A percentile compares a stretch with the other conserved stretches of the same genome.
Conservation (phyloP, 1,140 invertebrate genomes). For the Hycleus cichorii region DNA sequence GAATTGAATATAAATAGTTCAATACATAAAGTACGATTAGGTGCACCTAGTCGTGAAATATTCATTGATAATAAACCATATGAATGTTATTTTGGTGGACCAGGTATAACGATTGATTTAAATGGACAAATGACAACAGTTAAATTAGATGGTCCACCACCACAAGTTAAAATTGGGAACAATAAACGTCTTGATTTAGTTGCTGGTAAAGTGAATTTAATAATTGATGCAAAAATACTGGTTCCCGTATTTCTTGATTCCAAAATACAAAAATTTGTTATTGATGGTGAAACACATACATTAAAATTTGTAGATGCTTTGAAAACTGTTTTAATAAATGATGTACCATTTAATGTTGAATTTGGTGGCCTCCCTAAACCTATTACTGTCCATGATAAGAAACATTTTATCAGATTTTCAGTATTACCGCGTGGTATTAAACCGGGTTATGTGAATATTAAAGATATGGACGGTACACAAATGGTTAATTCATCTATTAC, state of each 20-base stretch:
- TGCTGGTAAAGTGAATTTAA: slow-evolving; percentile 73
- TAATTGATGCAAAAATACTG: slow-evolving; percentile 69
- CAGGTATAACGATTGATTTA: slow-evolving; percentile 74
- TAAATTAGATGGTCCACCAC: slow-evolving; percentile 78
- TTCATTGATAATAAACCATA: slow-evolving; percentile 82
- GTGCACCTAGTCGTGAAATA: slow-evolving; percentile 85
- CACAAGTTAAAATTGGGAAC: slow-evolving; percentile 72
- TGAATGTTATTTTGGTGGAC: slow-evolving; percentile 86
- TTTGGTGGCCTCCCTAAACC: slow-evolving; percentile 91
- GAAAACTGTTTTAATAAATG: slow-evolving; percentile 72
- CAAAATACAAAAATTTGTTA: slow-evolving; percentile 71
- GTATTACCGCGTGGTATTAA: slow-evolving; percentile 67
- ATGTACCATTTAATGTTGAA: slow-evolving; percentile 71
- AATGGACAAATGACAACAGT: slow-evolving; percentile 68
- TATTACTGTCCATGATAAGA: slow-evolving; percentile 68
- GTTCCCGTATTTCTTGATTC: slow-evolving; percentile 80
- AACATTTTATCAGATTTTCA: slow-evolving; percentile 76
- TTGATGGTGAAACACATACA: slow-evolving; percentile 67
- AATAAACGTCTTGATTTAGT: slow-evolving; percentile 66
- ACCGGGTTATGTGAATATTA: slow-evolving; percentile 60
- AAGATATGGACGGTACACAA: slow-evolving; percentile 54
- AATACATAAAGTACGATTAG: slow-evolving; percentile 73
- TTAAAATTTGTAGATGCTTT: slow-evolving; percentile 73
- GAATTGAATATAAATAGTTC: slow-evolving; percentile 63
- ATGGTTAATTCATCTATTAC: neutral